Conservation (phyloP, 2,888 invertebrate species). For the Drosophila lacicola region DNA sequence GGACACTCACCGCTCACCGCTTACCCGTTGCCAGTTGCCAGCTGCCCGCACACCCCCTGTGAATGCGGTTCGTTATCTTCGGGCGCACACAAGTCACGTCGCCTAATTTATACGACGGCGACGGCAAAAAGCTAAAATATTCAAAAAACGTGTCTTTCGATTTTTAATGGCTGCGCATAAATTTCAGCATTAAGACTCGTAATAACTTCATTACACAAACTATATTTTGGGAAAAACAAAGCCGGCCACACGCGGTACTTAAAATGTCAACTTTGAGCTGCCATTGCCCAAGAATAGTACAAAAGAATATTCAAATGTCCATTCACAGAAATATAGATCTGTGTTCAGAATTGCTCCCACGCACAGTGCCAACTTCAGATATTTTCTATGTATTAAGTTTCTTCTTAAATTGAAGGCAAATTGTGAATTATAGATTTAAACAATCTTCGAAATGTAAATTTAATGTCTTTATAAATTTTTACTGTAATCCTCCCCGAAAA, state of each 20-base stretch:
- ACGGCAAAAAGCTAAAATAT: slow-evolving; percentile 71
- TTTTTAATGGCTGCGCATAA: slow-evolving; percentile 81
- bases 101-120: slow-evolving; percentile 74
- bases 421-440: no score
- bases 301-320: slow-evolving; percentile 25
- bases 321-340: slow-evolving; percentile 4
- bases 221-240: slow-evolving; percentile 58
- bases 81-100: slow-evolving; percentile 74
- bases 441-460: no score
- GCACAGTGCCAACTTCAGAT: neutral
- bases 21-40: neutral
- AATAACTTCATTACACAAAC: slow-evolving; percentile 83
- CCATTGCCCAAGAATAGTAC: slow-evolving; percentile 14
- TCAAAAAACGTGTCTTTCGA: slow-evolving; percentile 79
- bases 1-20: slow-evolving; percentile 12
- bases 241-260: slow-evolving; percentile 30
- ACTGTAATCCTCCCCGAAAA: no score
- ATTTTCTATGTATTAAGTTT: neutral
- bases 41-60: slow-evolving; percentile 18
- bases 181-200: slow-evolving; percentile 81
- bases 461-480: no score
- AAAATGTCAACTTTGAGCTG: slow-evolving; percentile 40
- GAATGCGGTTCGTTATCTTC: slow-evolving; percentile 59
- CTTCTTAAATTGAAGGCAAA: no score
- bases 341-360: neutral